phyloP scores from a whole-genome alignment of 2,113 vertebrate species.

The Epinephelus moara region DNA sequence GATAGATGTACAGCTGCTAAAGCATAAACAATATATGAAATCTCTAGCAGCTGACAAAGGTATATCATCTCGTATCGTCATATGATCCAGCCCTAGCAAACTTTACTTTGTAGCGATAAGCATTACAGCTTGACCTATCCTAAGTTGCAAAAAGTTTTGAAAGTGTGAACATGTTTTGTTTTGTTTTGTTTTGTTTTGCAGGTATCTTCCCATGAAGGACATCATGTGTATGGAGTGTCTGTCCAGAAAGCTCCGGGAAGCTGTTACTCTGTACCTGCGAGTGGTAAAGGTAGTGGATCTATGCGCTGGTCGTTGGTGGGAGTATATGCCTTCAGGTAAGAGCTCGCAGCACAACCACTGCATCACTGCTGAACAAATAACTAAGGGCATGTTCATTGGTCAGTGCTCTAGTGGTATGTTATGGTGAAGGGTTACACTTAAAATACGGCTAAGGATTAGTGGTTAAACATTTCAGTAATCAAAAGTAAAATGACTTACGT shows the following conservation, averaged over 20 bases:
- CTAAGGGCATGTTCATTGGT: no score
- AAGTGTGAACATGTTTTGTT: neutral
- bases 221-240: conserved; percentile 99
- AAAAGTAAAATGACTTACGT: no score
- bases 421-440: no score
- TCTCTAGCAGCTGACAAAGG: neutral
- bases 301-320: conserved; percentile 98
- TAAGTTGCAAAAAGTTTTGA: neutral
- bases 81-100: neutral
- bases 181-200: conserved; percentile 65
- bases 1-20: neutral
- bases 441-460: no score
- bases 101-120: neutral
- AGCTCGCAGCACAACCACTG: neutral
- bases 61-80: neutral
- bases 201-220: conserved; percentile 98
- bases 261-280: conserved; percentile 94
- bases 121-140: neutral
- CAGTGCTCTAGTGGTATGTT: neutral
- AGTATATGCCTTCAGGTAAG: conserved; percentile 98
- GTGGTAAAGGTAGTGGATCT: conserved; percentile 98
- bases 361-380: neutral
- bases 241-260: conserved; percentile 95
- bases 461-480: no score
- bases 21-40: neutral